A percentile compares a stretch with the other conserved stretches of the same genome.
phyloP scores from a whole-genome alignment of 2,113 vertebrate genomes.

The Bujurquina vittata region DNA sequence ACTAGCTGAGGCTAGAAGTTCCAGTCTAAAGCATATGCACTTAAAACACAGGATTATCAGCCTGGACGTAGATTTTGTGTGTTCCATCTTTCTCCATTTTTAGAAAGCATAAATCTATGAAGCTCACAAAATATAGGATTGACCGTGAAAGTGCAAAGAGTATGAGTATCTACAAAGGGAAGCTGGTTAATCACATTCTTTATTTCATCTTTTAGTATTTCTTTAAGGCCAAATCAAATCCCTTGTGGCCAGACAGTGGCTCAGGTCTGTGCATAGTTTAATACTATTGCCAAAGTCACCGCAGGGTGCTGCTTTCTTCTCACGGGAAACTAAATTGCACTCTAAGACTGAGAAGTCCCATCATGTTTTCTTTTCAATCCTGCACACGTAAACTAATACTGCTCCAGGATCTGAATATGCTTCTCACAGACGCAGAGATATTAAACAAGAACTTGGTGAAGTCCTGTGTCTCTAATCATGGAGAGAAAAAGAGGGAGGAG shows the following conservation, averaged over 20 bases:
- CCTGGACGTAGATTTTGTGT: background rate
- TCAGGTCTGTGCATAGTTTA: constrained; percentile 28
- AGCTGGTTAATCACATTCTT: background rate
- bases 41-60: background rate
- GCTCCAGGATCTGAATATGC: constrained; percentile 19
- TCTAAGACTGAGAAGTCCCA: constrained; percentile 20
- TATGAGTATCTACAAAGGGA: background rate
- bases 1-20: background rate
- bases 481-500: background rate
- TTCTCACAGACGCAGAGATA: constrained; percentile 20
- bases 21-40: background rate
- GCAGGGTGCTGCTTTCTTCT: constrained; percentile 32
- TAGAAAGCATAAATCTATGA: background rate
- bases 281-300: constrained; percentile 23
- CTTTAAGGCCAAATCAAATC: constrained; percentile 28
- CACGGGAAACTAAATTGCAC: constrained; percentile 14
- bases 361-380: constrained; percentile 64
- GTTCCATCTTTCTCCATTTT: background rate
- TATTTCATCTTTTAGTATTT: background rate
- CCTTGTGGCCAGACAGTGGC: constrained; percentile 19
- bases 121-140: background rate
- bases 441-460: constrained; percentile 29
- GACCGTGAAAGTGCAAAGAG: background rate
- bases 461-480: background rate
- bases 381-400: constrained; percentile 35